These are phyloP conservation scores for Ariopsis seemanni DNA, from an alignment of 2,113 vertebrate species.

Conservation along the genomic window DNA sequence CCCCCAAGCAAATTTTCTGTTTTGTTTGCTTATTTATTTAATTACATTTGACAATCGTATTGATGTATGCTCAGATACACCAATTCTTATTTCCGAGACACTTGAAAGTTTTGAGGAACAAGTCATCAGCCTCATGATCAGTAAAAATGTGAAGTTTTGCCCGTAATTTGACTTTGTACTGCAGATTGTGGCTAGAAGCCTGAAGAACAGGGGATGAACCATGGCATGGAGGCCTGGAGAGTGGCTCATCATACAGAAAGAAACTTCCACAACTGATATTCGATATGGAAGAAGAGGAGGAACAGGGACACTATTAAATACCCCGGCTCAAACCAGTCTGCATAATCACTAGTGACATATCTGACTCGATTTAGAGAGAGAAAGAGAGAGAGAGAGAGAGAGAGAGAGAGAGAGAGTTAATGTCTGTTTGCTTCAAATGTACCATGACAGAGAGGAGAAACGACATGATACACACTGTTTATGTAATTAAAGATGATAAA, in stretches of 20 bases:
- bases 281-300: neutral
- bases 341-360: neutral
- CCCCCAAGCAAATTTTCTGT: neutral
- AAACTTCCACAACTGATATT: neutral
- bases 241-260: neutral
- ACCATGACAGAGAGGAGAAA: neutral
- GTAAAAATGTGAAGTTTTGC: neutral
- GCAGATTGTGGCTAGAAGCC: neutral
- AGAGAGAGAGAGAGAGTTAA: neutral
- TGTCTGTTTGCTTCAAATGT: constrained; percentile 1
- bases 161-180: neutral
- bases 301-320: neutral
- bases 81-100: neutral
- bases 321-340: neutral
- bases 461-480: constrained; percentile 29
- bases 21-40: too few relatives aligned
- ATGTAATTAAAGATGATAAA: constrained; percentile 53
- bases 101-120: neutral
- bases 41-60: too few relatives aligned
- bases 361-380: constrained; percentile 1
- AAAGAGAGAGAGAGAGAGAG: neutral
- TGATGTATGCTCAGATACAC: neutral
- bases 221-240: neutral
- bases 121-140: neutral
- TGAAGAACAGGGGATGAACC: neutral